phyloP scores from a whole-genome alignment of 2,113 vertebrate genomes.

The Catharus bicknelli region DNA sequence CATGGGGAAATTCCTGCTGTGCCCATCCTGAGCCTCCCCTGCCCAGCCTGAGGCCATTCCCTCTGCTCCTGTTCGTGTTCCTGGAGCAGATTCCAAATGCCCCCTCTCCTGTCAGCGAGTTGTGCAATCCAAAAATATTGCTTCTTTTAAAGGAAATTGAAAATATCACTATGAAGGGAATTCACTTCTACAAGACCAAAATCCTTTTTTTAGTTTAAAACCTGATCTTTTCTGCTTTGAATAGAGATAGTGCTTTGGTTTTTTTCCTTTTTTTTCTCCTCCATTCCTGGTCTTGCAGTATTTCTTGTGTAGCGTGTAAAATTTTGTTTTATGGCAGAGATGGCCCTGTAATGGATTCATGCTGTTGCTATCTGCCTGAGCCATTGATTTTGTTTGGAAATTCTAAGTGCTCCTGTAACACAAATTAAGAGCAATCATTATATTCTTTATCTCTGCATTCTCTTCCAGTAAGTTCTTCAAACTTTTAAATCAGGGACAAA shows the following conservation, averaged over 20 bases:
- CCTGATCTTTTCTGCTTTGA: neutral
- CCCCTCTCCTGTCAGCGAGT: neutral
- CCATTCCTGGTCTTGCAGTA: neutral
- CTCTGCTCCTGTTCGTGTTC: neutral
- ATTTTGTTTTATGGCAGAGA: neutral
- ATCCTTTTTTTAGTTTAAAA: neutral
- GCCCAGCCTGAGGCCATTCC: neutral
- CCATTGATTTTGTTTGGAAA: constrained; percentile 21
- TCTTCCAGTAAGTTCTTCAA: constrained; percentile 6
- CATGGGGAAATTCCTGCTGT: neutral
- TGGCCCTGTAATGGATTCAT: neutral
- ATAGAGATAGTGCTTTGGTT: accelerated
- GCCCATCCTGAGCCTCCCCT: accelerated
- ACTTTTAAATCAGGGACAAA: neutral
- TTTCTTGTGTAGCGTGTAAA: neutral
- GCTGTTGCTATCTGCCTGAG: neutral
- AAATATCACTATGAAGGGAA: neutral
- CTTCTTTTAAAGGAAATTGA: neutral
- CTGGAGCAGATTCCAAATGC: neutral
- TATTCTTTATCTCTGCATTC: neutral
- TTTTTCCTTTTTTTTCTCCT: neutral
- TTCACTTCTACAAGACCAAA: neutral
- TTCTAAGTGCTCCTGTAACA: constrained; percentile 10
- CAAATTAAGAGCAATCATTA: neutral
- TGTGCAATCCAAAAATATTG: neutral